A percentile compares a stretch with the other conserved stretches of the same genome.
Conservation (phyloP, 2,888 invertebrate species). For the Cephalotes varians region DNA sequence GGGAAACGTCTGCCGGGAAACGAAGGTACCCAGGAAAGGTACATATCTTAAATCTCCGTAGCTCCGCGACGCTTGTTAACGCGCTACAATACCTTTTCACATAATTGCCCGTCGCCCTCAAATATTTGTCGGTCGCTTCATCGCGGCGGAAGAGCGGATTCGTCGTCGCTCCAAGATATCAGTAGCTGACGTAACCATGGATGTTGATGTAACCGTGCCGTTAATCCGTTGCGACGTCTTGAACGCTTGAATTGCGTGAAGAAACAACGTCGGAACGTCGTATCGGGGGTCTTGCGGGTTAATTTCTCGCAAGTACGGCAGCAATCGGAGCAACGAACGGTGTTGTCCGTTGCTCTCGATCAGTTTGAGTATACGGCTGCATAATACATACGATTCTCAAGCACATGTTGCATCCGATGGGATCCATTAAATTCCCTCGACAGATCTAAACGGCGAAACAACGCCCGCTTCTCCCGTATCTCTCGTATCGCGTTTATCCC, state of each 20-base stretch:
- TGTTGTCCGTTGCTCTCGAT: slow-evolving; percentile 27
- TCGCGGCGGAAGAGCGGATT: slow-evolving; percentile 8
- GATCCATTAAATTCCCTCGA: slow-evolving; percentile 48
- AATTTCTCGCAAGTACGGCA: not conserved
- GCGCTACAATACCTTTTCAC: slow-evolving; percentile 52
- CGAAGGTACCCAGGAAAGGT: slow-evolving; percentile 51
- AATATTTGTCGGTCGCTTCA: slow-evolving; percentile 47
- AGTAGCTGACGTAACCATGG: not conserved
- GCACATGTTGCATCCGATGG: slow-evolving; percentile 33
- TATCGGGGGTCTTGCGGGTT: not conserved
- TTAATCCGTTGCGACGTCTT: slow-evolving; percentile 17
- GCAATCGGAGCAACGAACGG: not conserved
- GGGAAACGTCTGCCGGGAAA: slow-evolving; percentile 47
- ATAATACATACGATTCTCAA: slow-evolving; percentile 48
- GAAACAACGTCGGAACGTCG: not conserved
- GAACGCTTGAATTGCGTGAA: not conserved
- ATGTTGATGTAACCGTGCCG: too few species aligned
- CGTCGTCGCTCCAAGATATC: not conserved
- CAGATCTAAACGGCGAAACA: slow-evolving; percentile 44
- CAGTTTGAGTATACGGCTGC: slow-evolving; percentile 23
- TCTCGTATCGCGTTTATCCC: slow-evolving; percentile 22
- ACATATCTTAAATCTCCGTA: slow-evolving; percentile 51
- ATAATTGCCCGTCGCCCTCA: slow-evolving; percentile 52
- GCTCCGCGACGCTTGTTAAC: slow-evolving; percentile 50
- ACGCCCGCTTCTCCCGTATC: slow-evolving; percentile 45